Conservation (phyloP, 2,113 vertebrate genomes). For the Pseudorectes ferrugineus region DNA sequence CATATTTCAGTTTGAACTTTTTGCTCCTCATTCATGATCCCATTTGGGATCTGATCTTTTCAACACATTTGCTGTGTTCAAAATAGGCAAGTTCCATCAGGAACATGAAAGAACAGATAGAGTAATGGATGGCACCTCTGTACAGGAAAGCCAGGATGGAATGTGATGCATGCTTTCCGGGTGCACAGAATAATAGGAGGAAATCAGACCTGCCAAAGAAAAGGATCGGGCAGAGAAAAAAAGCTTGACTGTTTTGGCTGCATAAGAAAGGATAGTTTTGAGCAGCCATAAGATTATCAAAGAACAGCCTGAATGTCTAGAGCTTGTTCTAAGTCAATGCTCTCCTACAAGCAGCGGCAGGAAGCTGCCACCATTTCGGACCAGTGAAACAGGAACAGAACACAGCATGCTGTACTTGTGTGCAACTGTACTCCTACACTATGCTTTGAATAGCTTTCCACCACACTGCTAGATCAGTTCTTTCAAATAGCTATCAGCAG, state of each 20-base stretch:
- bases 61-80: neutral
- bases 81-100: neutral
- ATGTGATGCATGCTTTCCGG: neutral
- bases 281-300: neutral
- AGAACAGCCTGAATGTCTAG: neutral
- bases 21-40: neutral
- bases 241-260: neutral
- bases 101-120: neutral
- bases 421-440: neutral
- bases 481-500: neutral
- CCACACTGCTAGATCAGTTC: too few relatives aligned
- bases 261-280: neutral
- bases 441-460: neutral
- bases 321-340: neutral
- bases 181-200: neutral
- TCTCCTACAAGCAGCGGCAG: neutral
- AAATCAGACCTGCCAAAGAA: slow-evolving; percentile 19
- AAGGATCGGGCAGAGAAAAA: neutral
- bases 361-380: neutral
- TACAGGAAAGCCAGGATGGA: slow-evolving; percentile 11
- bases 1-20: neutral
- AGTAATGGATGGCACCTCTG: neutral
- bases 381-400: neutral
- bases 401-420: neutral
- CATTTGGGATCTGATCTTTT: neutral